Base-by-base conservation (phyloP, 2,113 vertebrate species). In the Pristiophorus japonicus region DNA sequence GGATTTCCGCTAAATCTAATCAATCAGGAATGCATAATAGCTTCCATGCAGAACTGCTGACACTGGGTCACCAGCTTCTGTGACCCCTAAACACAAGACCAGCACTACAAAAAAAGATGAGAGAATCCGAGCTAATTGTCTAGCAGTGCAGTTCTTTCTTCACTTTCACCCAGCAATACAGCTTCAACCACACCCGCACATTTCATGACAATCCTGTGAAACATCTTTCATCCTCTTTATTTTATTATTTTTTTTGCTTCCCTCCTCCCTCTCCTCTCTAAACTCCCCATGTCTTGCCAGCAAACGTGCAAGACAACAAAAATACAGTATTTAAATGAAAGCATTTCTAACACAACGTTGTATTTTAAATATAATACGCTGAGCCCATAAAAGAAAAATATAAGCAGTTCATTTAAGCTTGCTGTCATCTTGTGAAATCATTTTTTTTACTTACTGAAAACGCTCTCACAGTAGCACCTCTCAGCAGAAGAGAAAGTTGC, bases 1-100 rank as follows among this genome's bases (percentile, higher is more conserved):
- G 93, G 63, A 94, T 94, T 94, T 94, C 93, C 93, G 93, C 97
- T 97, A 96, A 96, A 97, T 97, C 97, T 98, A 98, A 98, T 98
- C 98, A 98, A 98, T 98, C 97, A 98, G 97, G 96, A 96, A 96
- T 96, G 97, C 97, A 98, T 98, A 98, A 98, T 98, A 97, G 97
- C 96, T 97, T 97, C 97, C 97, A 97, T 97, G 97, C 97, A 96
- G 97, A 96, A 97, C 97, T 97, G 97, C 97, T 97, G 97, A 97
- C 97, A 97, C 97, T 96, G 97, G 98, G 98, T 98, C 98, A 98
- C 96, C 97, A 96, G 97, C 97, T 97, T 97, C 97, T 97, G 96
- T 98, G 98, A 98, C 98, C 98, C 96, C 75, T 47, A 95, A 85
- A 96, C 96, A 96, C 95, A 96, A 96, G 96, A 96, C 97, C 96